Percentiles rank a stretch among this genome's conserved stretches.
Conservation (phyloP, 2,797 vertebrate species). For the Vipera latastei region DNA sequence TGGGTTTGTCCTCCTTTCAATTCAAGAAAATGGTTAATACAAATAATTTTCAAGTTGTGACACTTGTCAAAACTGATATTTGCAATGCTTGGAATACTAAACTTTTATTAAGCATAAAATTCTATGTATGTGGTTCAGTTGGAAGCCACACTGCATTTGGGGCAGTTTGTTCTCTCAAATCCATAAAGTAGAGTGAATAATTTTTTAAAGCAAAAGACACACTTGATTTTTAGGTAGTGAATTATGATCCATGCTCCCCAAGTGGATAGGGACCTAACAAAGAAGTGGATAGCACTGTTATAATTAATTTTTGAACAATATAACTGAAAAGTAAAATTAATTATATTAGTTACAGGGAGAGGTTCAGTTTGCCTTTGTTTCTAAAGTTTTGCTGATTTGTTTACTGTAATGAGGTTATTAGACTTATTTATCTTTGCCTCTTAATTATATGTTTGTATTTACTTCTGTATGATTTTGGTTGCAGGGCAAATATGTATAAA, state of each 20-base stretch:
- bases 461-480: background rate
- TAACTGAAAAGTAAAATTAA: background rate
- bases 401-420: background rate
- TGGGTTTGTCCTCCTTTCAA: slow-evolving; percentile 35
- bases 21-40: slow-evolving; percentile 54
- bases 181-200: background rate
- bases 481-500: background rate
- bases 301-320: background rate
- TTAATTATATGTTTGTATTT: background rate
- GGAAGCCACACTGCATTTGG: background rate
- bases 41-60: slow-evolving; percentile 31
- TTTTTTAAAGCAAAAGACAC: background rate
- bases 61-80: slow-evolving; percentile 36
- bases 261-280: background rate
- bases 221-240: background rate
- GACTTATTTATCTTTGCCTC: background rate
- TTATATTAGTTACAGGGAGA: background rate
- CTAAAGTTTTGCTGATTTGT: background rate
- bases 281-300: background rate
- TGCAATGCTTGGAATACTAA: background rate
- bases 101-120: background rate
- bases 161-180: background rate
- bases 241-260: background rate
- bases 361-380: background rate
- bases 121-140: background rate